Evolutionary conservation across 2,888 invertebrate genomes (phyloP).

Genomic region (Philopedon plagiatum): DNA sequence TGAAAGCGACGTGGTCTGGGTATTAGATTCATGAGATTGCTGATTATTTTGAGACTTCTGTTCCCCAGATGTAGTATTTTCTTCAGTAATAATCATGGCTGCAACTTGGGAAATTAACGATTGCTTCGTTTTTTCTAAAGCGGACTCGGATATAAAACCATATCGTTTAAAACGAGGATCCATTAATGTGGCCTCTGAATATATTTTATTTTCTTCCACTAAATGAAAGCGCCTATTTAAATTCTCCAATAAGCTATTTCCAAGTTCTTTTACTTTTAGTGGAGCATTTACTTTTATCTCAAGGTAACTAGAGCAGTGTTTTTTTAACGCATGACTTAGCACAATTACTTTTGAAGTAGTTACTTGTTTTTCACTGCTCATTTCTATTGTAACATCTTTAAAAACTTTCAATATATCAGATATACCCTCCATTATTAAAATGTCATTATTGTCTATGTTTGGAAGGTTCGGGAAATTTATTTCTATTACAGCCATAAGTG

Average conservation of each 20-base stretch:
- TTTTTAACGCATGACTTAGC: constrained; percentile 41
- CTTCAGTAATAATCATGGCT: constrained; percentile 9
- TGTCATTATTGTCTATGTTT: constrained; percentile 29
- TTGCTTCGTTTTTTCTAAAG: constrained; percentile 13
- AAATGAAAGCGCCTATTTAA: constrained; percentile 1
- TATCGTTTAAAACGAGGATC: constrained; percentile 32
- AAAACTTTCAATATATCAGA: constrained; percentile 38
- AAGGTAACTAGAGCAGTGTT: not conserved
- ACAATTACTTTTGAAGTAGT: constrained; percentile 43
- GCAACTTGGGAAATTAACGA: constrained; percentile 18
- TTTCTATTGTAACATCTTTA: constrained; percentile 41
- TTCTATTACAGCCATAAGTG: constrained; percentile 40
- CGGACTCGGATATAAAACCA: not conserved
- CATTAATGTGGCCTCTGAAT: constrained; percentile 18
- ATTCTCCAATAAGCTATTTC: constrained; percentile 19
- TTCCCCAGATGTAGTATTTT: not conserved
- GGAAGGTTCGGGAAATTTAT: constrained; percentile 10
- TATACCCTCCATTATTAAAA: constrained; percentile 11
- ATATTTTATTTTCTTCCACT: constrained; percentile 23
- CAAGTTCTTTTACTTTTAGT: constrained; percentile 19
- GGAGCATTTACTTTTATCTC: constrained; percentile 17
- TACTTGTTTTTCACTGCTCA: constrained; percentile 42
- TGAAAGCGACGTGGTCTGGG: not conserved
- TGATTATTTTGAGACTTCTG: not conserved
- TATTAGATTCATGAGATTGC: not conserved